These are phyloP conservation scores for Neoniphon sammara DNA, from an alignment of 2,797 vertebrate species.

Conservation along the genomic window DNA sequence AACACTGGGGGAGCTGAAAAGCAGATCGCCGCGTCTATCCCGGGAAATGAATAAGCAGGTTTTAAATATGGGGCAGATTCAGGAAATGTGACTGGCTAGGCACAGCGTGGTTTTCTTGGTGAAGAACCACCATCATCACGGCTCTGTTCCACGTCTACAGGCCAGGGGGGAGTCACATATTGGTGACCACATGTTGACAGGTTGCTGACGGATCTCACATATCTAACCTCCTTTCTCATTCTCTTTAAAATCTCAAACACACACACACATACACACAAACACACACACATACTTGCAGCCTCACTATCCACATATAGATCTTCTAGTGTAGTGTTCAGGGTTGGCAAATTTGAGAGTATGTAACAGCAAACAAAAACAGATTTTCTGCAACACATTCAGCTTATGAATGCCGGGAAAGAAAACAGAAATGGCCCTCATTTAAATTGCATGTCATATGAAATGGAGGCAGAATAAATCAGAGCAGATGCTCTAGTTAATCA, in stretches of 20 bases:
- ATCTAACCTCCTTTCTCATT: background rate
- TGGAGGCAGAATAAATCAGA: no score
- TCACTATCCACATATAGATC: no score
- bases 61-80: slow-evolving; percentile 18
- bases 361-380: no score
- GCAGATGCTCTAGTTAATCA: no score
- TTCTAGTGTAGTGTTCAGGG: no score
- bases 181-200: slow-evolving; percentile 3
- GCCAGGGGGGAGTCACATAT: background rate
- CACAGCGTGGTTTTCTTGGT: background rate
- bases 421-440: no score
- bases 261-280: background rate
- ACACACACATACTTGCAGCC: no score
- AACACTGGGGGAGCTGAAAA: slow-evolving; percentile 24
- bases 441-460: no score
- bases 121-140: background rate
- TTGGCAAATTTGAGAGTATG: no score
- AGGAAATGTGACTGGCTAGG: slow-evolving; percentile 13
- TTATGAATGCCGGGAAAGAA: no score
- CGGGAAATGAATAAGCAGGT: slow-evolving; percentile 27
- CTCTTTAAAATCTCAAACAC: slow-evolving; percentile 8
- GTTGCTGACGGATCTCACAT: background rate
- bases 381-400: no score
- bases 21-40: slow-evolving; percentile 43
- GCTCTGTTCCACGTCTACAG: background rate